Base-by-base conservation (phyloP, 2,888 invertebrate genomes). In the Drepanosiphum platanoidis region DNA sequence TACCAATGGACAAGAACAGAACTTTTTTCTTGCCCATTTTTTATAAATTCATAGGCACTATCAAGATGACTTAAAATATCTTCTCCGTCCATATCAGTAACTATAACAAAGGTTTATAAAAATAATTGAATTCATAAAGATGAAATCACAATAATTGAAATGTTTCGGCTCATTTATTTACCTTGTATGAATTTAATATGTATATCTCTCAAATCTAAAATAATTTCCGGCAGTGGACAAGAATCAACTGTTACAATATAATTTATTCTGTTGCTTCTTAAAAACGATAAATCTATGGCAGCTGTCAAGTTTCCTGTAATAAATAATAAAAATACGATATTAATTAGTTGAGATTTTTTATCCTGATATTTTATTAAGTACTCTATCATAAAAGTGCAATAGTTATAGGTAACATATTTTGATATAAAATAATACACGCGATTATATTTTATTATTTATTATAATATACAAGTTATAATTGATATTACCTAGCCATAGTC, bases 1-100 rank as follows among this genome's bases (percentile, higher is more conserved):
- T 90, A 95, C 95, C 97, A 98, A 89, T 98, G 97, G 1, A 97
- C 96, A 22, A 97, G 91, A 9, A 97, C 93, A 86, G 91, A 93
- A 68, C 95, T 94, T 58, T 92, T 92, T 8, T 93, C 89, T 86
- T 93, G 91, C 1, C 94, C 94, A 86, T 92, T 90, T 87, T 92
- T 92, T 86, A 97, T 96, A 88, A 96, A 97, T 7, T 92, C 91
- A 88, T 93, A 93, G 82, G 95, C 93, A 74, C 94, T 93, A 87
- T 95, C 94, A 87, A 97, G 93, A 88, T 95, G 93, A 87, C 93
- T 93, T 68, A 97, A 91, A 64, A 97, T 90, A 90, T 97, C 97
- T 89, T 96, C 96, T 88, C 95, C 93, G 0, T 95, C 94, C 89
- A 95, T 93, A 90, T 96, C 96, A 1, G 95, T 94, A 89, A 96